Conservation (phyloP, 2,797 vertebrate species). For the Melopsittacus undulatus region DNA sequence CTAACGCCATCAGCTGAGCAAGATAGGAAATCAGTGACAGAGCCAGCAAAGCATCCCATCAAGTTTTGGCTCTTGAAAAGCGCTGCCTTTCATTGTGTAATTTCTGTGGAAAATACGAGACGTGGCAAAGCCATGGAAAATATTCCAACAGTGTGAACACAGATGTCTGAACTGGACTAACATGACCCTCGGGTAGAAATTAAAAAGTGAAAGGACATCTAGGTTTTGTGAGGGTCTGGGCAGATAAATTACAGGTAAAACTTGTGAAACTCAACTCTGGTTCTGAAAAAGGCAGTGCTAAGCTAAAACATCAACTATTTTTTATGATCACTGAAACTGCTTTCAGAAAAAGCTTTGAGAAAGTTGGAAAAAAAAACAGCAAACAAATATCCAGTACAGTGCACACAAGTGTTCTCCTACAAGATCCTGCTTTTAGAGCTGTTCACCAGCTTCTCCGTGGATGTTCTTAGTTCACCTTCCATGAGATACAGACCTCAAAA, state of each 20-base stretch:
- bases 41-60: neutral
- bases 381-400: neutral
- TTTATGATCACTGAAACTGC: neutral
- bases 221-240: neutral
- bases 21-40: neutral
- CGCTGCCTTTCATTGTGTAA: neutral
- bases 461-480: neutral
- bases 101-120: neutral
- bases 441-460: accelerated
- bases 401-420: neutral
- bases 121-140: neutral
- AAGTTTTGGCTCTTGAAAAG: neutral
- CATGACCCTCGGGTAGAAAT: neutral
- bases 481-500: neutral
- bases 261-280: neutral
- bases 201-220: neutral
- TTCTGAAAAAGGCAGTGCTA: neutral
- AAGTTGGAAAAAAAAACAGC: neutral
- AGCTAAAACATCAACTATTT: neutral
- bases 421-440: neutral
- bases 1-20: neutral
- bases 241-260: neutral
- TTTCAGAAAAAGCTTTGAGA: slow-evolving; percentile 11
- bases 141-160: neutral
- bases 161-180: neutral